Base-by-base conservation (phyloP, 2,888 invertebrate genomes). In the Stratiomys singularior region DNA sequence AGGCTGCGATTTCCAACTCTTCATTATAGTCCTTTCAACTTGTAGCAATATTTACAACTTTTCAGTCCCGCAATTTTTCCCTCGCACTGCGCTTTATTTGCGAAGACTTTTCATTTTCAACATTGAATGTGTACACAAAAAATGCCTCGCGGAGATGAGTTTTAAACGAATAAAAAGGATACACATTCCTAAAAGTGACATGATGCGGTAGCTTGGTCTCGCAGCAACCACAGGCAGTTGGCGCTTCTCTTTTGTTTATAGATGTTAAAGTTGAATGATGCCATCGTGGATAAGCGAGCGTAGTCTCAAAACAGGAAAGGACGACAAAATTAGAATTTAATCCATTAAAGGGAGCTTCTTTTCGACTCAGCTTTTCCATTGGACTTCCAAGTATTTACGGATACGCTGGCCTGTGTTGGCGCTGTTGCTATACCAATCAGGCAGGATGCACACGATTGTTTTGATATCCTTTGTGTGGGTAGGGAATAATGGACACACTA, bases 21-120 rank as follows among this genome's bases (percentile, higher is more conserved):
- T 64, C 30, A 30, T 30, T 28, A n/a, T 64, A 4, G 64, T 64
- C 30, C 30, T 15, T 18, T 67, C 15, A n/a, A n/a, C 67, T 21
- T 37, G 44, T 21, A 37, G 67, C 44, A 60, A 5, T 46, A 44
- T 67, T 67, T 67, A 27, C 67, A 67, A 67, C 67, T 67, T 67
- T 67, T 64, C 67, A 37, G 67, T 21, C 23, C 28, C 18, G 67
- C 30, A 30, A 64, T 64, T 64, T 60, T 30, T 64, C 64, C 37
- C 37, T 30, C 28, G 64, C 11, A 15, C 2, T 64, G 64, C 11
- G 27, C 27, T 64, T 27, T 13, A 23, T 64, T n/a, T 27, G 11
- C 21, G 27, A 67, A 27, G 37, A 44, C 44, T 44, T 67, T 67
- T 46, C 27, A 46, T 15, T 21, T 30, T 44, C 67, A 15, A 67